A percentile compares a stretch with the other conserved stretches of the same genome.
These are phyloP conservation scores for Drosophila pandora DNA, from an alignment of 1,140 invertebrate species.

Conservation along the genomic window DNA sequence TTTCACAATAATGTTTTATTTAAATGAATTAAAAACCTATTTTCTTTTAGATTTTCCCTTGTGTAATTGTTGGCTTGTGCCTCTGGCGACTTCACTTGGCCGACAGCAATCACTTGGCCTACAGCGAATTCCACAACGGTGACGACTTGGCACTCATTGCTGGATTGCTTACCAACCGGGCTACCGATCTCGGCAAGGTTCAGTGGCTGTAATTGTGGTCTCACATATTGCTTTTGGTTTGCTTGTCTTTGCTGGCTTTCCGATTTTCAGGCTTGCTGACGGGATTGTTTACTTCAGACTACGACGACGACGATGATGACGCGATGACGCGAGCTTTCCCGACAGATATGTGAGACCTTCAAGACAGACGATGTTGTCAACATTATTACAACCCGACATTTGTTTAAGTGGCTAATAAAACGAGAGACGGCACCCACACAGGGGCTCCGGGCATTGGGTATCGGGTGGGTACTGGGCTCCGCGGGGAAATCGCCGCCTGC, in stretches of 20 bases:
- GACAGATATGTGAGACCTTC: conserved; percentile 29
- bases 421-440: conserved; percentile 45
- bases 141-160: conserved; percentile 69
- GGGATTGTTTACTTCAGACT: conserved; percentile 18
- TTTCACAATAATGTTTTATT: too few relatives aligned
- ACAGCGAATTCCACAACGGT: conserved; percentile 69
- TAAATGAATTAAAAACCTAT: too few relatives aligned
- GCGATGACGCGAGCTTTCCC: conserved; percentile 36
- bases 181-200: conserved; percentile 38
- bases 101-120: conserved; percentile 24
- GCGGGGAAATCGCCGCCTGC: conserved; percentile 17
- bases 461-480: not conserved
- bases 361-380: conserved; percentile 34
- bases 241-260: conserved; percentile 20
- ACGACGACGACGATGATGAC: conserved; percentile 1
- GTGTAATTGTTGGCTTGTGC: conserved; percentile 37
- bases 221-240: not conserved
- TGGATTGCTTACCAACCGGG: conserved; percentile 1
- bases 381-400: conserved; percentile 60
- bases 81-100: conserved; percentile 29
- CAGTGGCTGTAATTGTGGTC: conserved; percentile 37
- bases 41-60: not conserved
- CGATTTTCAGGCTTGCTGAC: conserved; percentile 2
- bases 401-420: conserved; percentile 67
- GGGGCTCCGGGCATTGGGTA: not conserved